Evolutionary conservation across 2,113 vertebrate species (phyloP).

Genomic region (Larimichthys polyactis): DNA sequence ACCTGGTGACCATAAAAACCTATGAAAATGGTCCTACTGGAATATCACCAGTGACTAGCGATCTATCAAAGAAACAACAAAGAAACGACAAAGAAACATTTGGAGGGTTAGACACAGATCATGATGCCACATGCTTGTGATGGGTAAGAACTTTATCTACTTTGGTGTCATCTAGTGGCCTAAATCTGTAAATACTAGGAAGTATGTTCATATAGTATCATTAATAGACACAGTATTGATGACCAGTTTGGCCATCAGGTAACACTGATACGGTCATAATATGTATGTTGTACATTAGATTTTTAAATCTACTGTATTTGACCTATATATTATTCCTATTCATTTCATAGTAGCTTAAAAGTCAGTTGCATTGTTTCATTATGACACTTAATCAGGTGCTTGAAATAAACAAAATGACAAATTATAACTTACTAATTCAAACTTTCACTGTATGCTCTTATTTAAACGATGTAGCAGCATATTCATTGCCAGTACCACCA

Average conservation of each 20-base stretch:
- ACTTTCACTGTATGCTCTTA: background rate
- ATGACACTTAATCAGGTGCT: background rate
- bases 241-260: background rate
- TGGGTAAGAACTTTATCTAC: conserved; percentile 9
- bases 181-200: conserved; percentile 2
- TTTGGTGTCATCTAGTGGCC: conserved; percentile 63
- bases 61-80: too few relatives aligned
- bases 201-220: background rate
- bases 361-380: background rate
- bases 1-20: background rate
- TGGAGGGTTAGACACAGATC: background rate
- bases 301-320: too few relatives aligned
- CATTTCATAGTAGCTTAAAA: background rate
- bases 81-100: background rate
- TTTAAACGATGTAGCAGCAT: background rate
- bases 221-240: background rate
- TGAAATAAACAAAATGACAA: background rate
- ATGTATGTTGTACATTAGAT: too few relatives aligned
- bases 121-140: background rate
- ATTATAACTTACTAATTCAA: too few relatives aligned
- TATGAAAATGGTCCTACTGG: background rate
- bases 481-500: background rate
- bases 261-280: background rate
- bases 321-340: background rate
- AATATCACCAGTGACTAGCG: background rate